Evolutionary conservation across 2,797 vertebrate species (phyloP).

Genomic region (Spinibarbus caldwelli): DNA sequence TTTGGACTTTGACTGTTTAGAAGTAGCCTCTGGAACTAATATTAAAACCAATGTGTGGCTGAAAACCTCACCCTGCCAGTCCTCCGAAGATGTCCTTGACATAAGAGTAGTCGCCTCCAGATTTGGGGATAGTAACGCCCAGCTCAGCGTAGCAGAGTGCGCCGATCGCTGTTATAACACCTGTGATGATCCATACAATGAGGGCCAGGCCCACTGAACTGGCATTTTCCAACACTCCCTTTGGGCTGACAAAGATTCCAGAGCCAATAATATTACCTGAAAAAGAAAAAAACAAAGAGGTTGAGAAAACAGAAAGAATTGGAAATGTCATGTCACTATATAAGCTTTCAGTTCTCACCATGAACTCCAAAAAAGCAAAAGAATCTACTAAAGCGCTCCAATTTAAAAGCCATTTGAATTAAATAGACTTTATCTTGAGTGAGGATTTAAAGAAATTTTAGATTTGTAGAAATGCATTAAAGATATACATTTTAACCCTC

Average conservation of each 20-base stretch:
- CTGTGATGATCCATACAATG: slow-evolving; percentile 89
- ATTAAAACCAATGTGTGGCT: neutral
- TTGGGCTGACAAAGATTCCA: slow-evolving; percentile 93
- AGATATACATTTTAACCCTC: neutral
- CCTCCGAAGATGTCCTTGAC: slow-evolving; percentile 95
- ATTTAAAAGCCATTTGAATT: neutral
- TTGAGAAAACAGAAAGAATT: neutral
- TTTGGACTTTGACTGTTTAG: neutral
- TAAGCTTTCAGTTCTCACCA: neutral
- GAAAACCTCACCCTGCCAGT: slow-evolving; percentile 85
- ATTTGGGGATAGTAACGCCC: slow-evolving; percentile 94
- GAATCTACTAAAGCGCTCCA: neutral
- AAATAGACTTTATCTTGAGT: neutral
- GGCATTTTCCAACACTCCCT: slow-evolving; percentile 92
- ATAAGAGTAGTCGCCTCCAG: slow-evolving; percentile 92
- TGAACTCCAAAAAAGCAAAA: neutral
- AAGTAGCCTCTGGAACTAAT: neutral
- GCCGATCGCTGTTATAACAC: slow-evolving; percentile 89
- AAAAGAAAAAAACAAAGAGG: slow-evolving; percentile 12
- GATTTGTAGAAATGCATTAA: neutral
- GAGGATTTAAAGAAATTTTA: slow-evolving; percentile 27
- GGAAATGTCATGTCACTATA: neutral
- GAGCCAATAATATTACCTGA: slow-evolving; percentile 94
- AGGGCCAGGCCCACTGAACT: slow-evolving; percentile 90
- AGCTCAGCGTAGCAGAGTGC: slow-evolving; percentile 93